These are phyloP conservation scores for Agrotis puta DNA, from an alignment of 2,888 invertebrate species.

Conservation along the genomic window DNA sequence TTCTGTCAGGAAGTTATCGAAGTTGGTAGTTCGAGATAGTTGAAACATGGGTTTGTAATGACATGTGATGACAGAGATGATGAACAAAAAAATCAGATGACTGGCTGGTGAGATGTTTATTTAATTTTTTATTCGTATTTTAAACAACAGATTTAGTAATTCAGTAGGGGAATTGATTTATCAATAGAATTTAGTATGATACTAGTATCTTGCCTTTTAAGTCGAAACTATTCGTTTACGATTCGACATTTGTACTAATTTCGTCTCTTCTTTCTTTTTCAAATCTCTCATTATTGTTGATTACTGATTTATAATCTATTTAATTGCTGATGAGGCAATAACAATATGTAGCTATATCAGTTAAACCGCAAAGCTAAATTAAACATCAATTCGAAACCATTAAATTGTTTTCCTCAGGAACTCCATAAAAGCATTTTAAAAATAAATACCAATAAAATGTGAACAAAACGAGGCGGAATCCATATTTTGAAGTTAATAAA, in stretches of 20 bases:
- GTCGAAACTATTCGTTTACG: no score
- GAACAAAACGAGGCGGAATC: constrained; percentile 43
- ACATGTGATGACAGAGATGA: background rate
- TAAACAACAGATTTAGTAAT: no score
- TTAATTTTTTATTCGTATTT: background rate
- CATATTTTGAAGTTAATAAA: constrained; percentile 71
- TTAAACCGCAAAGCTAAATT: background rate
- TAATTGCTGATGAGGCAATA: no score
- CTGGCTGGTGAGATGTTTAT: background rate
- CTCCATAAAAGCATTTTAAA: constrained; percentile 22
- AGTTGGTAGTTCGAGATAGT: constrained; percentile 9
- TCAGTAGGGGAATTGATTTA: no score
- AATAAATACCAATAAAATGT: constrained; percentile 48
- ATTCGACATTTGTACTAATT: no score
- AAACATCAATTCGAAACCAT: background rate
- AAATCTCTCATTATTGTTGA: background rate
- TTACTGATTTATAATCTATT: background rate
- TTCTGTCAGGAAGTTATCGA: constrained; percentile 28
- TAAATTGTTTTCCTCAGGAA: constrained; percentile 10
- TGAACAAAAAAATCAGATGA: background rate
- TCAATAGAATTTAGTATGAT: no score
- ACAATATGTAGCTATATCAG: background rate
- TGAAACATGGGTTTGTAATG: background rate
- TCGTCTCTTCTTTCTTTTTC: background rate
- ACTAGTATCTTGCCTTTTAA: no score